These are phyloP conservation scores for Alcedo quadribrachys DNA, from an alignment of 2,797 vertebrate genomes.

Conservation along the genomic window DNA sequence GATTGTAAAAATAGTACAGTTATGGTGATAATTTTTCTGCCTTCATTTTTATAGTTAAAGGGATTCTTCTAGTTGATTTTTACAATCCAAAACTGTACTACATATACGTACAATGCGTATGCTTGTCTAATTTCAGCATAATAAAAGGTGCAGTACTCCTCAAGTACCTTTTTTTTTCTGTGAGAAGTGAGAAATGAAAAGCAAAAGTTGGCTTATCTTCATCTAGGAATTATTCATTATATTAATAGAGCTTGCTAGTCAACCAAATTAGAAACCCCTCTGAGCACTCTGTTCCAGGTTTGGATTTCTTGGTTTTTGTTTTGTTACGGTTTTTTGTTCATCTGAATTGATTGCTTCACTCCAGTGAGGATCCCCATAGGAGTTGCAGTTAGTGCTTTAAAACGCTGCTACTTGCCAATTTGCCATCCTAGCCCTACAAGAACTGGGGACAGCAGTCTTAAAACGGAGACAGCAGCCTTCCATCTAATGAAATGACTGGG, in stretches of 20 bases:
- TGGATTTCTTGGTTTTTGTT: no score
- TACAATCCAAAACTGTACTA: neutral
- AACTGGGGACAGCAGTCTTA: neutral
- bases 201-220: neutral
- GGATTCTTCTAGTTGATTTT: no score
- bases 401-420: neutral
- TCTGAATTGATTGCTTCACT: neutral
- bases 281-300: neutral
- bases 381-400: neutral
- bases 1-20: neutral
- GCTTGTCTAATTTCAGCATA: neutral
- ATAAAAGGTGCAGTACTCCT: neutral
- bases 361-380: fast-evolving
- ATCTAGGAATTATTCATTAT: neutral
- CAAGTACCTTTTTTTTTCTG: neutral
- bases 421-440: neutral
- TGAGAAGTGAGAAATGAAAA: neutral
- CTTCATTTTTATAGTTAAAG: no score
- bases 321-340: neutral
- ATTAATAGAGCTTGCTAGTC: neutral
- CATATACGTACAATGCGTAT: fast-evolving
- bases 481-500: fast-evolving
- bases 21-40: no score
- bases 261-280: neutral
- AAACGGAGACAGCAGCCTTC: neutral